Evolutionary conservation across 2,888 invertebrate species (phyloP).

Genomic region (Suillia variegata): DNA sequence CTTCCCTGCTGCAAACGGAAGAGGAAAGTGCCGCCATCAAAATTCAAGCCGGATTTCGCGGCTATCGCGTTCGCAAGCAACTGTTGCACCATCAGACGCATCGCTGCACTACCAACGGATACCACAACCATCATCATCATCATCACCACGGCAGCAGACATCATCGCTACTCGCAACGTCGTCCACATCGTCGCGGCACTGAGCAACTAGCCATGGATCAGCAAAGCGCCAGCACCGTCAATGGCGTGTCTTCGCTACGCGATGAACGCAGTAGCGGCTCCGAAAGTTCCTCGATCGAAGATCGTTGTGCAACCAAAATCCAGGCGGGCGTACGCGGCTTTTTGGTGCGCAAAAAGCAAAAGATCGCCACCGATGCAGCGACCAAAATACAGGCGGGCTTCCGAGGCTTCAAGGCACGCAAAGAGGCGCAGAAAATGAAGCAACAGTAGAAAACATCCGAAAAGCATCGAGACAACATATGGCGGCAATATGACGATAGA

Average conservation of each 20-base stretch:
- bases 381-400: slow-evolving; percentile 61
- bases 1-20: slow-evolving; percentile 43
- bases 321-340: slow-evolving; percentile 59
- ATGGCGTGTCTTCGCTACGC: slow-evolving; percentile 14
- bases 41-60: slow-evolving; percentile 66
- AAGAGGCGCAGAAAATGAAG: slow-evolving; percentile 53
- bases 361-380: slow-evolving; percentile 58
- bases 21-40: slow-evolving; percentile 64
- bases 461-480: too few relatives aligned
- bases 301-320: slow-evolving; percentile 58
- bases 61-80: slow-evolving; percentile 64
- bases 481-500: too few relatives aligned
- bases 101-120: slow-evolving; percentile 24
- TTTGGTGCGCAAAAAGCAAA: slow-evolving; percentile 58
- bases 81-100: slow-evolving; percentile 42
- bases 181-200: slow-evolving; percentile 33
- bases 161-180: slow-evolving; percentile 19
- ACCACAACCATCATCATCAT: slow-evolving; percentile 17
- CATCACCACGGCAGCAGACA: background rate
- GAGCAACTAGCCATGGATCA: slow-evolving; percentile 27
- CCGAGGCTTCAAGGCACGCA: slow-evolving; percentile 61
- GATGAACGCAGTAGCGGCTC: slow-evolving; percentile 27
- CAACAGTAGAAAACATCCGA: slow-evolving; percentile 37
- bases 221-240: slow-evolving; percentile 8
- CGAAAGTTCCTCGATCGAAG: slow-evolving; percentile 39